phyloP scores from a whole-genome alignment of 2,888 invertebrate genomes.

The Lepidocyrtinus sp. region DNA sequence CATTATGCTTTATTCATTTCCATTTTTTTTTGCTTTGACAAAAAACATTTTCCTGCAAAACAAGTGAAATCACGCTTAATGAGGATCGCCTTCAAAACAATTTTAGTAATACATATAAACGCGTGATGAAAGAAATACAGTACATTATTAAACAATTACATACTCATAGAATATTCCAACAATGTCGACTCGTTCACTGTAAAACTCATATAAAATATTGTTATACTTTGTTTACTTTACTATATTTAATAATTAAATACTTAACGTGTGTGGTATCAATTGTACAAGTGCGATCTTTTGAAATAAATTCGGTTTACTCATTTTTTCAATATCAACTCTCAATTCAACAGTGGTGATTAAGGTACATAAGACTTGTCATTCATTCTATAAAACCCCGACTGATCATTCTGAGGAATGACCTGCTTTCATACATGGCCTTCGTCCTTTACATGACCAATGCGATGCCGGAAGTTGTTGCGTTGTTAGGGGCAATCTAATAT shows the following conservation, averaged over 20 bases:
- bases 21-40: background rate
- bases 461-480: too few species aligned
- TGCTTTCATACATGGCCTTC: too few species aligned
- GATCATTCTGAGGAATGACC: too few species aligned
- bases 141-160: background rate
- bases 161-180: background rate
- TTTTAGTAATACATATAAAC: too few species aligned
- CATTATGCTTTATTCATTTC: background rate
- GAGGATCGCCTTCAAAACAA: background rate
- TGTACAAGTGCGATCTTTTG: slow-evolving; percentile 3
- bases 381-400: too few species aligned
- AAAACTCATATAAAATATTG: too few species aligned
- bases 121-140: background rate
- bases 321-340: slow-evolving; percentile 4
- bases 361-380: background rate
- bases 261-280: slow-evolving; percentile 4
- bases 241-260: too few species aligned
- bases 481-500: too few species aligned
- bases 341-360: background rate
- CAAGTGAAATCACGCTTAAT: background rate
- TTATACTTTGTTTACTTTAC: too few species aligned
- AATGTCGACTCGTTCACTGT: too few species aligned
- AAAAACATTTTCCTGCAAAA: background rate
- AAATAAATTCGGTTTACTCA: slow-evolving; percentile 5
- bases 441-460: too few species aligned